A percentile compares a stretch with the other conserved stretches of the same genome.
Conservation (phyloP, 2,888 invertebrate species). For the Pyrocoelia pectoralis region DNA sequence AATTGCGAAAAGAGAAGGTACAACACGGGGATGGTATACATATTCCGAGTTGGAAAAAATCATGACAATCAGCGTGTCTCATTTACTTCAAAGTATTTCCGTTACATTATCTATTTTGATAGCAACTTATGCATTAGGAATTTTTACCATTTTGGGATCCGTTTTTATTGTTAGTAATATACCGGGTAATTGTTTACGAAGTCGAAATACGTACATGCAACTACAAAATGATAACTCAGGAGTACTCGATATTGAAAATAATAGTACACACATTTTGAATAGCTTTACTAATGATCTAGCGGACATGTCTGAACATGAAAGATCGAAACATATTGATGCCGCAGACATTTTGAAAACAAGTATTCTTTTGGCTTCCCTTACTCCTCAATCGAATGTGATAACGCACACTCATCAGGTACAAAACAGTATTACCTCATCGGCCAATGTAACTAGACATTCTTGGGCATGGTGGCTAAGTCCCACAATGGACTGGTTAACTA, state of each 20-base stretch:
- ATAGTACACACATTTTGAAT: neutral
- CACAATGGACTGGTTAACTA: slow-evolving; percentile 56
- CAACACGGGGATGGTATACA: slow-evolving; percentile 80
- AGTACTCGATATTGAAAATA: neutral
- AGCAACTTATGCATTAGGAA: slow-evolving; percentile 68
- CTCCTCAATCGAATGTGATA: slow-evolving; percentile 31
- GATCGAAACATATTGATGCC: slow-evolving; percentile 44
- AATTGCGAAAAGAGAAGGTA: slow-evolving; percentile 77
- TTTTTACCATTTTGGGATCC: slow-evolving; percentile 69
- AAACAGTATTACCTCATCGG: neutral
- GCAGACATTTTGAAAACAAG: slow-evolving; percentile 55
- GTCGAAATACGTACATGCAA: neutral
- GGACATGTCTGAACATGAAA: neutral
- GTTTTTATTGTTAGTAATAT: slow-evolving; percentile 63
- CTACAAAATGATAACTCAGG: neutral
- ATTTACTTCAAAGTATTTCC: slow-evolving; percentile 62
- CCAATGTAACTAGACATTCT: slow-evolving; percentile 35
- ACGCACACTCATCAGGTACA: slow-evolving; percentile 15
- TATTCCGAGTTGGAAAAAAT: slow-evolving; percentile 78
- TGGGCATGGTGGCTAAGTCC: slow-evolving; percentile 60
- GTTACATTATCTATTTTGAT: slow-evolving; percentile 67
- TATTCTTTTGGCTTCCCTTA: slow-evolving; percentile 55
- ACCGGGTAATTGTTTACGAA: slow-evolving; percentile 60
- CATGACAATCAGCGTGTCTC: slow-evolving; percentile 60
- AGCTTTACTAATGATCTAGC: neutral